Evolutionary conservation across 2,888 invertebrate species (phyloP).

Genomic region (Troglohyphantes excavatus): DNA sequence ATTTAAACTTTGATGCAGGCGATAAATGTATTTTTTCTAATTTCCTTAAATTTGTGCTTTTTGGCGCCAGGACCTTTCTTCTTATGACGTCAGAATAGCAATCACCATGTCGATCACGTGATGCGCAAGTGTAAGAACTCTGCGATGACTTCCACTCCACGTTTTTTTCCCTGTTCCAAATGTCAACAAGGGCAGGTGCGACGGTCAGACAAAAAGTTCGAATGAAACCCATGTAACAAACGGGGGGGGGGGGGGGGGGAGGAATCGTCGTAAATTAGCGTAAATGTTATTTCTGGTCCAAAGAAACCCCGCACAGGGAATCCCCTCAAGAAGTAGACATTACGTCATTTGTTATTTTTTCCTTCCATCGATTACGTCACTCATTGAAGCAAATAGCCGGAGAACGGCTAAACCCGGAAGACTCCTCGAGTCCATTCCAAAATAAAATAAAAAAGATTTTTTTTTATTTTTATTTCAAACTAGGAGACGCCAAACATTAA

Average conservation of each 20-base stretch:
- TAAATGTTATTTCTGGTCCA: not conserved
- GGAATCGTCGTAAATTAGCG: not conserved
- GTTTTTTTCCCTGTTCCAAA: not conserved
- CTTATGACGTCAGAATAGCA: too few species aligned
- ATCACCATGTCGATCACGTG: too few species aligned
- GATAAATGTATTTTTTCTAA: too few species aligned
- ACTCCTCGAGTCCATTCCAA: not conserved
- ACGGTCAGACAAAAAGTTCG: not conserved
- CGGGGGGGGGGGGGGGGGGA: not conserved
- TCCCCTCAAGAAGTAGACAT: constrained; percentile 43
- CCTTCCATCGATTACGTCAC: not conserved
- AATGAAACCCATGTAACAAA: not conserved
- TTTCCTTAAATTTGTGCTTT: too few species aligned
- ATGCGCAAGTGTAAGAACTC: too few species aligned
- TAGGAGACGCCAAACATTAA: too few species aligned
- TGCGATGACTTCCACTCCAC: not conserved
- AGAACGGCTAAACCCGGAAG: not conserved
- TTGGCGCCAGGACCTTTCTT: too few species aligned
- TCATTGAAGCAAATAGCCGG: not conserved
- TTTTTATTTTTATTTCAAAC: too few species aligned
- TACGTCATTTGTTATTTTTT: constrained; percentile 16
- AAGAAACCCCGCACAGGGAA: constrained; percentile 32
- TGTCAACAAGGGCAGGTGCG: not conserved
- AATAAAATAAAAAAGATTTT: too few species aligned
- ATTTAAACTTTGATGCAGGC: too few species aligned